These are phyloP conservation scores for Gallinago solitaria DNA, from an alignment of 2,797 vertebrate species.

Conservation along the genomic window DNA sequence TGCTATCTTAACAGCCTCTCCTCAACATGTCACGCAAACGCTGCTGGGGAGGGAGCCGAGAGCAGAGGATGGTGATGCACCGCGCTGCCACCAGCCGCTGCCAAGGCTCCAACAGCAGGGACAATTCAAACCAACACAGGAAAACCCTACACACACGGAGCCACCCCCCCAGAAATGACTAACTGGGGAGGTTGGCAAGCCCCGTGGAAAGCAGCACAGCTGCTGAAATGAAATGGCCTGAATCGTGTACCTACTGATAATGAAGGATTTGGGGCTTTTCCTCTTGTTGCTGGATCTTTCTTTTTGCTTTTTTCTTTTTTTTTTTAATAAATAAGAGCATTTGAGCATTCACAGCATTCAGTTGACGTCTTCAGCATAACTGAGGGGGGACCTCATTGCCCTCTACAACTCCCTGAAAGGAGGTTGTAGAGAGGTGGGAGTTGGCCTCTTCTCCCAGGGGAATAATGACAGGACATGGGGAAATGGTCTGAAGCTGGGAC, in stretches of 20 bases:
- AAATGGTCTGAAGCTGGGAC: too few species aligned
- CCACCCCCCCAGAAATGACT: not conserved
- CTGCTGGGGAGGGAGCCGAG: not conserved
- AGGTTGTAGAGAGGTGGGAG: too few species aligned
- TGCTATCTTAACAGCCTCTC: not conserved
- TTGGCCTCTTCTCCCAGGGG: too few species aligned
- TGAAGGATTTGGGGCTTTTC: not conserved
- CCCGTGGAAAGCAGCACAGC: not conserved
- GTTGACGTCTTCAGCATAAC: not conserved
- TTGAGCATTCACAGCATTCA: not conserved
- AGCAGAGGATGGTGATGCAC: not conserved
- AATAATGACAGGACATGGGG: too few species aligned
- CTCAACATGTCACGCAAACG: not conserved
- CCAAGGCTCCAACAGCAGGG: not conserved
- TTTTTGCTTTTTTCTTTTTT: not conserved
- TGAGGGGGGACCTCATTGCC: too few species aligned
- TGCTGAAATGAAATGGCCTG: not conserved
- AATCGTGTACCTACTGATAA: not conserved
- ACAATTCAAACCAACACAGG: not conserved
- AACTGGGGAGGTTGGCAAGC: not conserved
- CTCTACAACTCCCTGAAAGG: too few species aligned
- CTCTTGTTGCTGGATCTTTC: not conserved
- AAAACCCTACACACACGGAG: not conserved
- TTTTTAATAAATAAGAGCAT: not conserved
- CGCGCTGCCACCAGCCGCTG: not conserved